Conservation (phyloP, 2,113 vertebrate genomes). For the Tor tambroides region DNA sequence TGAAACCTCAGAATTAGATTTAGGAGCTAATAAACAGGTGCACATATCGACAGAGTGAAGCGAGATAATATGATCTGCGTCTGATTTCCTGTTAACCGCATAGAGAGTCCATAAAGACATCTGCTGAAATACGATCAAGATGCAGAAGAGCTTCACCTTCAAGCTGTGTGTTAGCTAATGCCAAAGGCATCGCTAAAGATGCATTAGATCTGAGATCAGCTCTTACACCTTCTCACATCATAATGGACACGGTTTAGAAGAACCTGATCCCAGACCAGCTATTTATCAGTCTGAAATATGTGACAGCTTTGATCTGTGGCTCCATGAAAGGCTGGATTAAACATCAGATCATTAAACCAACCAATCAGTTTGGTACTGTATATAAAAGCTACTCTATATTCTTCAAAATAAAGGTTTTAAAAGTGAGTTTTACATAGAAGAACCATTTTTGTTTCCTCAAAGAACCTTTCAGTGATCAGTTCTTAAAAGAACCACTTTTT, state of each 20-base stretch:
- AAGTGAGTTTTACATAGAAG: too few species aligned
- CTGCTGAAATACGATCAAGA: slow-evolving; percentile 46
- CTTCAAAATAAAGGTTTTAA: too few species aligned
- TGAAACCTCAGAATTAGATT: slow-evolving; percentile 50
- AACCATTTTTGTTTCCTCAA: too few species aligned
- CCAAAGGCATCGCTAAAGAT: background rate
- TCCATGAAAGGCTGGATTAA: background rate
- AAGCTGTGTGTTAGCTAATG: background rate
- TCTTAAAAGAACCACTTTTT: too few species aligned
- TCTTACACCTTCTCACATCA: background rate
- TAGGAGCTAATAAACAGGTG: slow-evolving; percentile 51
- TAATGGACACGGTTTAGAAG: background rate
- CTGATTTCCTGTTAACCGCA: slow-evolving; percentile 54
- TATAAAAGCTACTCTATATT: background rate
- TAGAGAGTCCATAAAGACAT: slow-evolving; percentile 54
- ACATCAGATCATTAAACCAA: background rate
- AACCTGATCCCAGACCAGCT: background rate
- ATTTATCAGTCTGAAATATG: background rate
- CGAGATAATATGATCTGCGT: slow-evolving; percentile 55
- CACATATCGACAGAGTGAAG: slow-evolving; percentile 50
- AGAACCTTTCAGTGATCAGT: too few species aligned
- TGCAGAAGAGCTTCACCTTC: slow-evolving; percentile 9
- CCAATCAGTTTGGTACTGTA: background rate
- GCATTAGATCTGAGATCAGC: slow-evolving; percentile 1
- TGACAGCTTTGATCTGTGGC: background rate